These are phyloP conservation scores for Trachymyrmex cornetzi DNA, from an alignment of 1,140 invertebrate species.

Conservation along the genomic window DNA sequence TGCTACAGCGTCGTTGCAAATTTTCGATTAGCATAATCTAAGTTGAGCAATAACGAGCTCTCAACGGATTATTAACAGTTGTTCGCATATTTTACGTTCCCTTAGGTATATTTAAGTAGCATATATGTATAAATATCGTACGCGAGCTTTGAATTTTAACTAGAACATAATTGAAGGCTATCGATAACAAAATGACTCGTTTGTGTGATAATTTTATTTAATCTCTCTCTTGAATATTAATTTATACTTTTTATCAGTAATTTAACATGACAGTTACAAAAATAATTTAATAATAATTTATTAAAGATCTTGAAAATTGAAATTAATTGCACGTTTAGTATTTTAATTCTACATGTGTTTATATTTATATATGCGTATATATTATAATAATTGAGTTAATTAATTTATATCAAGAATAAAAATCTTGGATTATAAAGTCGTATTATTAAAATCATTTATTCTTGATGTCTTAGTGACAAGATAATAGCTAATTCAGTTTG, in stretches of 20 bases:
- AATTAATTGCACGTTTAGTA: not conserved
- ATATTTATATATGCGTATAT: not conserved
- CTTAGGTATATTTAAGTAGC: not conserved
- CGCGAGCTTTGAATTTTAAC: constrained; percentile 21
- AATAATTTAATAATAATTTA: not conserved
- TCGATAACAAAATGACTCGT: not conserved
- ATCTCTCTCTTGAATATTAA: constrained; percentile 19
- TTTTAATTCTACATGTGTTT: constrained; percentile 5
- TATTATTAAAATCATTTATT: not conserved
- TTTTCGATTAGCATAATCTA: constrained; percentile 33
- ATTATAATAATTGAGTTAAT: not conserved
- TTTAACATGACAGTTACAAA: not conserved
- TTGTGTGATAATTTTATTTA: constrained; percentile 9
- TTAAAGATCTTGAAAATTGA: not conserved
- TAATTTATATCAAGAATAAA: not conserved
- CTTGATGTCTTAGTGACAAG: not conserved
- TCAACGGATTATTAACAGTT: constrained; percentile 12
- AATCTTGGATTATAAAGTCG: not conserved
- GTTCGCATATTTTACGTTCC: not conserved
- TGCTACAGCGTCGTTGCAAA: constrained; percentile 20
- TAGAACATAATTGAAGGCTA: not conserved
- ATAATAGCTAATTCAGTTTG: constrained; percentile 15
- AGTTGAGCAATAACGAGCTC: constrained; percentile 10
- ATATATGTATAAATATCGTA: not conserved
- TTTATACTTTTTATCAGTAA: not conserved